phyloP scores from a whole-genome alignment of 2,113 vertebrate species.

The Coryphaenoides rupestris region DNA sequence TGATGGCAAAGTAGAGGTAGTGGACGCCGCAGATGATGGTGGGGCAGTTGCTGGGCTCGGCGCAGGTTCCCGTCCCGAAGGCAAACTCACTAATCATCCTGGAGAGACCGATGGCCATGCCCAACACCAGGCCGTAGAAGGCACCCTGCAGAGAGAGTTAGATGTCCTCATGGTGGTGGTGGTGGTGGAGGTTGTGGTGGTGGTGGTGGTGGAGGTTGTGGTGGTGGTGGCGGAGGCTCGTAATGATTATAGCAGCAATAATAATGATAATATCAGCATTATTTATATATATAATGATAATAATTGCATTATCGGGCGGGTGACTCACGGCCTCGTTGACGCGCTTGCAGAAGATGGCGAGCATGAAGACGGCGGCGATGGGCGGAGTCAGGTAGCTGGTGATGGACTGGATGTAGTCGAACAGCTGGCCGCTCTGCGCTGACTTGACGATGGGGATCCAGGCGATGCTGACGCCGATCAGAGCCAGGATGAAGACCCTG shows the following conservation, averaged over 20 bases:
- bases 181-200: too few species aligned
- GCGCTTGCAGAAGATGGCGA: slow-evolving; percentile 89
- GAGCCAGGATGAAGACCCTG: slow-evolving; percentile 85
- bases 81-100: slow-evolving; percentile 90
- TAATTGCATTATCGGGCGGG: background rate
- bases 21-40: slow-evolving; percentile 91
- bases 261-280: too few species aligned
- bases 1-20: slow-evolving; percentile 92
- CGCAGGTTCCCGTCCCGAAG: slow-evolving; percentile 86
- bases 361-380: slow-evolving; percentile 86
- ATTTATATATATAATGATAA: too few species aligned
- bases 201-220: too few species aligned
- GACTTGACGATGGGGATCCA: slow-evolving; percentile 94
- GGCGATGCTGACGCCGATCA: slow-evolving; percentile 91
- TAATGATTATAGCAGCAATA: too few species aligned
- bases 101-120: slow-evolving; percentile 76
- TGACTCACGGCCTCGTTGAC: slow-evolving; percentile 82
- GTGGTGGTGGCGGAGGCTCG: too few species aligned
- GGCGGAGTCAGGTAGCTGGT: slow-evolving; percentile 93
- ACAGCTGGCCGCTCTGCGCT: slow-evolving; percentile 89
- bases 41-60: slow-evolving; percentile 80
- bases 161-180: too few species aligned
- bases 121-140: slow-evolving; percentile 84
- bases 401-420: slow-evolving; percentile 92
- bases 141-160: slow-evolving; percentile 81